Evolutionary conservation across 2,113 vertebrate genomes (phyloP), one percentile per base, ranked within the genome.

Genomic region (Osmerus mordax): DNA sequence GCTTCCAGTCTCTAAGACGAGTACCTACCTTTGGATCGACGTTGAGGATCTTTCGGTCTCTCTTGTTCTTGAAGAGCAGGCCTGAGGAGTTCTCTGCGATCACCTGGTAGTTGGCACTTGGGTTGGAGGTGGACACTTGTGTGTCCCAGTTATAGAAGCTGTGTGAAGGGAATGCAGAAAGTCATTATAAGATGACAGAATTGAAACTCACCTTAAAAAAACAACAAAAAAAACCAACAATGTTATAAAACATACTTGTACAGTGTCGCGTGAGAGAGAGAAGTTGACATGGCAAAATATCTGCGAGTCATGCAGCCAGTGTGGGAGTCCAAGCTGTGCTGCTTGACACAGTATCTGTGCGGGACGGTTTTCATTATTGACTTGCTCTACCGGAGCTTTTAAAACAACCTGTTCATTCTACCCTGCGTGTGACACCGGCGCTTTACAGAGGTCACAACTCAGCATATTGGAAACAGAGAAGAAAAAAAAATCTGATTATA

Each of bases 61-160:
- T 90, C 86, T 91, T 95, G 87, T 90, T 94, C 88, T 86, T 92
- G 79, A 97, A 96, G 81, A 95, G 92, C 67, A 97, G 87, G 54
- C 94, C 92, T 14, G 82, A 84, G 8, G 89, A 84, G 71, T 93
- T 89, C 56, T 95, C 91, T 11, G 92, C 85, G 83, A 95, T 91
- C 86, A 93, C 94, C 79, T 94, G 84, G 70, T 94, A 96, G 91
- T 96, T 95, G 7, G 87, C 85, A 80, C 92, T 96, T 62, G 90
- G 84, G 80, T 91, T 92, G 71, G 90, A 92, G 23, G 88, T 66
- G 74, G 87, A 91, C 73, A 88, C 70, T 62, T 93, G 91, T 18
- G 86, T 94, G 73, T 92, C 89, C 94, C 95, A 94, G 86, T 96
- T 96, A 89, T 94, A 96, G 91, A 93, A 96, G 78, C 95, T 97